Evolutionary conservation across 2,113 vertebrate genomes (phyloP).

Genomic region (Chroicocephalus ridibundus): DNA sequence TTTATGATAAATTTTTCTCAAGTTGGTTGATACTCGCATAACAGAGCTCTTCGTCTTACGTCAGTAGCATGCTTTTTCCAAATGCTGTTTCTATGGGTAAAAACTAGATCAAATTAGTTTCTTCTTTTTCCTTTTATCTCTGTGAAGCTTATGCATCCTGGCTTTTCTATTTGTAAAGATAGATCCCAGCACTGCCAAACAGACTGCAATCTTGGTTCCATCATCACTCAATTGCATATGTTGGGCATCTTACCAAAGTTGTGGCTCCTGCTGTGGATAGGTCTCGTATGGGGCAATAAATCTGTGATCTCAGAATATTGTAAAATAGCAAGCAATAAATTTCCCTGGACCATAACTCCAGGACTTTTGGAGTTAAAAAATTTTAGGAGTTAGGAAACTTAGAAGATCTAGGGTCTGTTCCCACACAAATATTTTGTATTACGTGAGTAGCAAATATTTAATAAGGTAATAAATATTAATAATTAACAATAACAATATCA

Average conservation of each 20-base stretch:
- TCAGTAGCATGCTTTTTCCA: not conserved
- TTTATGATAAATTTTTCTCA: not conserved
- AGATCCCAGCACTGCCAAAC: not conserved
- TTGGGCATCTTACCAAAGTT: not conserved
- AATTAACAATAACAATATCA: not conserved
- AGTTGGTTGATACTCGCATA: not conserved
- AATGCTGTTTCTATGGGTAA: not conserved
- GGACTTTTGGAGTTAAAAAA: not conserved
- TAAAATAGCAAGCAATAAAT: not conserved
- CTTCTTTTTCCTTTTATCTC: not conserved
- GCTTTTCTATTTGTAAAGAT: not conserved
- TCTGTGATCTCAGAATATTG: not conserved
- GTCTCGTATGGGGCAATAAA: not conserved
- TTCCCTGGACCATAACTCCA: not conserved
- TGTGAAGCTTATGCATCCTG: not conserved
- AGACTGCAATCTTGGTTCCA: not conserved
- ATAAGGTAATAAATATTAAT: not conserved
- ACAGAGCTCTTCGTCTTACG: not conserved
- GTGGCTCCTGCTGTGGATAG: not conserved
- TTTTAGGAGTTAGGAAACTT: not conserved
- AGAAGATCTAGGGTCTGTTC: not conserved
- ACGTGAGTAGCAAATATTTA: not conserved
- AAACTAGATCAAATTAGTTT: not conserved
- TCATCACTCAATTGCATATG: accelerated
- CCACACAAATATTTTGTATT: not conserved